Percentiles rank a stretch among this genome's conserved stretches.
phyloP scores from a whole-genome alignment of 2,797 vertebrate species.

The Otus scops region DNA sequence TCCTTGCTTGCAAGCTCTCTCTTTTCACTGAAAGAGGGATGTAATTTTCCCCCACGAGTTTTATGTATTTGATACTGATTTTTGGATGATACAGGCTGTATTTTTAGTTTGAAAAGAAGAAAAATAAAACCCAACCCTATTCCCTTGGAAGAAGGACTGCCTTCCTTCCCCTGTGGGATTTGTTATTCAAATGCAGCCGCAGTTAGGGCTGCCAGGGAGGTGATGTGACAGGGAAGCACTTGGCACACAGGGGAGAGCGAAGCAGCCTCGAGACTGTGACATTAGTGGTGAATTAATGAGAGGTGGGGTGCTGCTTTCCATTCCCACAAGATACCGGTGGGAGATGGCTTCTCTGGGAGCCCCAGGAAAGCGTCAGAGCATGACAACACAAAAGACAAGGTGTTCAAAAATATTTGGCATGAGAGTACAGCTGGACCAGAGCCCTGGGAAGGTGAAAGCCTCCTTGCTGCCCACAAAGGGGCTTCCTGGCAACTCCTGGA shows the following conservation, averaged over 20 bases:
- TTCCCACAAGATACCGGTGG: not conserved
- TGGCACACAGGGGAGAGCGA: not conserved
- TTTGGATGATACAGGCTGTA: not conserved
- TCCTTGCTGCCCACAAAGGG: not conserved
- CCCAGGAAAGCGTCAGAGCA: not conserved
- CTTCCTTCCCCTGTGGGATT: not conserved
- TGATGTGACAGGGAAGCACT: not conserved
- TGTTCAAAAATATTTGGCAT: not conserved
- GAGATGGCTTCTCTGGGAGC: not conserved
- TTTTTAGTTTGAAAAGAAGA: slow-evolving; percentile 22
- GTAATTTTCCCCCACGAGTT: not conserved
- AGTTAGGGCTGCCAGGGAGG: not conserved
- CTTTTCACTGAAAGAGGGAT: not conserved
- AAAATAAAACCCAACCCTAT: not conserved
- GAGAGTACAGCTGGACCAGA: not conserved
- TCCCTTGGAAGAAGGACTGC: not conserved
- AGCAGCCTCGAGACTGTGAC: not conserved
- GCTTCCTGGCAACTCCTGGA: not conserved
- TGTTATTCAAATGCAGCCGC: not conserved
- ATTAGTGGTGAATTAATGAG: not conserved
- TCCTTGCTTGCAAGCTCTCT: not conserved
- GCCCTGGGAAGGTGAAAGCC: not conserved
- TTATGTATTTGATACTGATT: not conserved
- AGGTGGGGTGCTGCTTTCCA: not conserved
- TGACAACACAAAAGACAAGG: not conserved